Conservation (phyloP, 1,140 invertebrate genomes). For the Drosophila yakuba region DNA sequence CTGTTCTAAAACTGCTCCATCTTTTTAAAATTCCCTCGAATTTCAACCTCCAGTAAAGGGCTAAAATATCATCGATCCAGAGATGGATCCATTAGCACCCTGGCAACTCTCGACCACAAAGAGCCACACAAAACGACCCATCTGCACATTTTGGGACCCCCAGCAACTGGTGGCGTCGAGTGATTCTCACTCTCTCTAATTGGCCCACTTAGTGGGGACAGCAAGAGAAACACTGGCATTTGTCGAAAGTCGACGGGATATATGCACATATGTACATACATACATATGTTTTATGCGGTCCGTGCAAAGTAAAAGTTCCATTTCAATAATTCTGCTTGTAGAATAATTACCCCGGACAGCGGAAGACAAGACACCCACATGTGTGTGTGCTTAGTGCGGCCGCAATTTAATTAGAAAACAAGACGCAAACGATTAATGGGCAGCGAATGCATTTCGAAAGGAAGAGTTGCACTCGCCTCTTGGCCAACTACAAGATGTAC, state of each 20-base stretch:
- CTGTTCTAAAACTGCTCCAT: too few species aligned
- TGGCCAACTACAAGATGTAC: background rate
- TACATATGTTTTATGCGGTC: background rate
- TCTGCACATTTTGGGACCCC: constrained; percentile 4
- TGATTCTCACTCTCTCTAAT: constrained; percentile 58
- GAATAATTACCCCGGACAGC: constrained; percentile 50
- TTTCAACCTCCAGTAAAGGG: background rate
- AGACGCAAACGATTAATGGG: constrained; percentile 54
- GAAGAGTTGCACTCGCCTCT: constrained; percentile 49
- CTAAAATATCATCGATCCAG: background rate
- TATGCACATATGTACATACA: background rate
- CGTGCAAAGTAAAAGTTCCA: constrained; percentile 55
- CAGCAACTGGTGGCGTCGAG: constrained; percentile 23
- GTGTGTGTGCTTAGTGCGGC: constrained; percentile 36
- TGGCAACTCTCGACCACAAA: constrained; percentile 11
- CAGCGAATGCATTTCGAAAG: constrained; percentile 56
- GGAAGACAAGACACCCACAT: constrained; percentile 47
- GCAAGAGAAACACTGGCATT: constrained; percentile 13
- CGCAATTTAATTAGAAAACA: constrained; percentile 63
- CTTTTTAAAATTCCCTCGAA: background rate
- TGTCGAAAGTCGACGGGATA: constrained; percentile 35
- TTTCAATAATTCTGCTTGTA: constrained; percentile 61
- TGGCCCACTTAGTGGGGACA: constrained; percentile 45
- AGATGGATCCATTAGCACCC: constrained; percentile 19
- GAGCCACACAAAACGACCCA: constrained; percentile 8